Conservation (phyloP, 1,140 invertebrate species). For the Drosophila equinoxialis region DNA sequence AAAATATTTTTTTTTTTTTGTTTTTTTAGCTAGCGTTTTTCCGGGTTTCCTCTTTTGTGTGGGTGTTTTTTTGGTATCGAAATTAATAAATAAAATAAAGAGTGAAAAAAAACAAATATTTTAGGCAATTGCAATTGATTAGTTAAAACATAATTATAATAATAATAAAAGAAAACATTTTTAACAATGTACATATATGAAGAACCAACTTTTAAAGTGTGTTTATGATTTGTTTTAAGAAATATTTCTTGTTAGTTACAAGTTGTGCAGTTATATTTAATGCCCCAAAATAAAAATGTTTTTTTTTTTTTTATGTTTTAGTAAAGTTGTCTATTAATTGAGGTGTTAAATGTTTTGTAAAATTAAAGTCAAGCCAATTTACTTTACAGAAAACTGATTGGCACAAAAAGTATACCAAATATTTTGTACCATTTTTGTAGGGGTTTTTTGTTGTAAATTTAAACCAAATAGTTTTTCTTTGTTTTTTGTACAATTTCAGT, state of each 20-base stretch:
- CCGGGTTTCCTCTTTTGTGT: neutral
- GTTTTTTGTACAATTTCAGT: conserved; percentile 1
- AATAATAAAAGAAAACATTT: neutral
- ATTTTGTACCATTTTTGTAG: neutral
- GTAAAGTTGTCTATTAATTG: no score
- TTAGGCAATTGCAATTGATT: conserved; percentile 9
- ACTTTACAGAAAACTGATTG: no score
- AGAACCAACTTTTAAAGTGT: neutral
- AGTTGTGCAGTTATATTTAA: neutral
- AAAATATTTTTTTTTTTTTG: conserved; percentile 10
- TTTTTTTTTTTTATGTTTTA: no score
- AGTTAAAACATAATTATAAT: conserved; percentile 9
- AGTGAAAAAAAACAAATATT: conserved; percentile 22
- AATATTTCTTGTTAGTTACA: neutral
- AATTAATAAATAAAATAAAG: conserved; percentile 52
- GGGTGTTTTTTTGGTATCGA: conserved; percentile 45
- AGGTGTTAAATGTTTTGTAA: neutral
- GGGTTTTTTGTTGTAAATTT: neutral
- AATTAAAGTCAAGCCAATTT: neutral
- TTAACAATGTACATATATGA: neutral
- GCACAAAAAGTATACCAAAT: neutral
- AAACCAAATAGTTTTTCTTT: neutral
- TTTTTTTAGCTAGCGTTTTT: conserved; percentile 11
- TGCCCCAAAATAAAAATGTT: no score
- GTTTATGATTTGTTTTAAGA: neutral